A percentile compares a stretch with the other conserved stretches of the same genome.
These are phyloP conservation scores for Pterocles burchelli DNA, from an alignment of 2,113 vertebrate species.

Conservation along the genomic window DNA sequence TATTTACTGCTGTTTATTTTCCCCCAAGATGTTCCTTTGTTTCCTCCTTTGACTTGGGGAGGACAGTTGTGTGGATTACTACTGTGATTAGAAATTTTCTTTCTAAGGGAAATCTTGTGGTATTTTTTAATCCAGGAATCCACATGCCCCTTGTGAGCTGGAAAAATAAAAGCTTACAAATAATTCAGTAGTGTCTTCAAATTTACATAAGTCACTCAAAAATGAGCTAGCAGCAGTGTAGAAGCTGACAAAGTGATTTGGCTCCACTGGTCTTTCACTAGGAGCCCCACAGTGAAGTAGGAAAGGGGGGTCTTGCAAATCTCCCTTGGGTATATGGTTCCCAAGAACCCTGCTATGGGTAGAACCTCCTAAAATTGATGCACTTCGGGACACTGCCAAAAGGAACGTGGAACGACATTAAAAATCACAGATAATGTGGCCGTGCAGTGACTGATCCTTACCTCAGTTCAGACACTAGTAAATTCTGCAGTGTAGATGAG, in stretches of 20 bases:
- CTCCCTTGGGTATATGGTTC: background rate
- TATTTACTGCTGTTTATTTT: background rate
- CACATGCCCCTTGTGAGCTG: background rate
- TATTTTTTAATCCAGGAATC: background rate
- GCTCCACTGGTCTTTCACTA: background rate
- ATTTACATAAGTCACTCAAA: background rate
- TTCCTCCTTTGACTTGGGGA: background rate
- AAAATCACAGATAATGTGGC: background rate
- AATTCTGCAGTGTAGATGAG: slow-evolving; percentile 2
- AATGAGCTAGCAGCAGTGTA: background rate
- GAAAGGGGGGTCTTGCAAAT: background rate
- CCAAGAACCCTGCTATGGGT: background rate
- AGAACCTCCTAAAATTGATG: background rate
- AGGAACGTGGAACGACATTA: background rate
- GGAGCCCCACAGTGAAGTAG: background rate
- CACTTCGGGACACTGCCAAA: background rate
- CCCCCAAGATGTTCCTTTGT: background rate
- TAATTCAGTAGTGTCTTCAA: background rate
- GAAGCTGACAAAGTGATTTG: background rate
- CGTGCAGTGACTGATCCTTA: background rate
- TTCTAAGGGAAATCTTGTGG: background rate
- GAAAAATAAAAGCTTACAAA: background rate
- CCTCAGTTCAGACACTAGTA: background rate
- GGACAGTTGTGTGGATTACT: background rate
- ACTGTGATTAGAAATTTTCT: background rate